Evolutionary conservation across 2,888 invertebrate genomes (phyloP), one percentile per base, ranked within the genome.

Genomic region (Synanthedon formicaeformis): DNA sequence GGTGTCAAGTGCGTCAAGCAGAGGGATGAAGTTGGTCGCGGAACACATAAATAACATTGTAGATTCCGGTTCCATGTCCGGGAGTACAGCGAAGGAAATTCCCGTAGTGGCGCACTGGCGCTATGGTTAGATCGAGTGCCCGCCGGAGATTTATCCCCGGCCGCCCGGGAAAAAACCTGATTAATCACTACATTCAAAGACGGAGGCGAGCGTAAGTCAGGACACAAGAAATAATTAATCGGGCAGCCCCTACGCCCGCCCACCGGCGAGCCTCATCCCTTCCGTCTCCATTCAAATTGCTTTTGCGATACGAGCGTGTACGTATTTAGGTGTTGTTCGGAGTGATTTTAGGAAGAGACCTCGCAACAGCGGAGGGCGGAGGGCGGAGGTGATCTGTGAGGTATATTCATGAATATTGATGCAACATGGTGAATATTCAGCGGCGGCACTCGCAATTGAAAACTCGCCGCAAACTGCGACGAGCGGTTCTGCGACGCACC

Each of bases 211-310:
- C 72, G 73, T 73, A 75, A 77, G 76, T 78, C 77, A 76, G 67
- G 72, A 65, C 74, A 70, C 74, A 75, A 77, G 78, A 79, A 78
- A 77, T 79, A 79, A 79, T 78, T 76, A 78, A 79, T 77, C 71
- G 72, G 71, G 56, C 59, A 41, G 52, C 53, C 49, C 48, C 52
- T 27, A 12, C 45, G 51, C 48, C 45, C 40, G 40, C 48, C 50
- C 48, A 57, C 54, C 53, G 53, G 53, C 55, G 45, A 51, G 41
- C 49, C 53, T 23, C 27, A 48, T 16, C 50, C 49, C 11, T 40
- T 45, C 6, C 45, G 41, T 52, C 53, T 70, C 72, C 72, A 74
- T 76, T 77, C 66, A 71, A 73, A 78, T 73, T 66, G 69, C 60
- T 61, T 67, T 70, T 41, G 27, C 27, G 27, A 27, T 27, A 27